Base-by-base conservation (phyloP, 2,797 vertebrate genomes). In the Apodemus agrarius region DNA sequence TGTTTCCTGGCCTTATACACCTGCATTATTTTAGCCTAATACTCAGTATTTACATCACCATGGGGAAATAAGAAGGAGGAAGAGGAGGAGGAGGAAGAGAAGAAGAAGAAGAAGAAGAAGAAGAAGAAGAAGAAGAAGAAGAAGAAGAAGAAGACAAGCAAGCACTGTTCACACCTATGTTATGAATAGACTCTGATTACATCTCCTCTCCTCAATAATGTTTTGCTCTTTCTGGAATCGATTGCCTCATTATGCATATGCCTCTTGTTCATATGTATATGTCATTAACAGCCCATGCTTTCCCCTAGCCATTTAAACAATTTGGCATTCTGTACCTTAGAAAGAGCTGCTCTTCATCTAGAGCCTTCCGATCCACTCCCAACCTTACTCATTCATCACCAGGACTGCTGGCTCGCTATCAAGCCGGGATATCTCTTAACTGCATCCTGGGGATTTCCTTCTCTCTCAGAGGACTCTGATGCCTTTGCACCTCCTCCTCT, bases 381-480 rank as follows among this genome's bases (percentile, higher is more conserved):
- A 12, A 21, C 59, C 49, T 34, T 31, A n/a, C 49, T 22, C 22
- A 61, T 0, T 24, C 43, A 19, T 63, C 43, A n/a, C 74, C n/a
- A 72, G 65, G 43, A 21, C 65, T 69, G 34, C 29, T 16, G 29
- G 17, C 40, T 5, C 16, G 40, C 46, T 89, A 40, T 86, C 43
- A 37, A 40, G n/a, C 40, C 79, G 31, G 22, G 37, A 19, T 85
- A 59, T 86, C 69, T 69, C 72, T 83, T 93, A 6, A 74, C 46
- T 61, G 40, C 72, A 43, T 69, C n/a, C 75, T 86, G 49, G 93
- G 86, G 49, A 37, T 43, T 75, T 80, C 92, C 75, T 95, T 90
- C 79, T 31, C 46, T 93, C 80, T 83, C 24, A 69, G 40, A 67
- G 80, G 22, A 57, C 43, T 54, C 81, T 79, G 26, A 40, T 79